phyloP scores from a whole-genome alignment of 2,888 invertebrate genomes.

The Rhodophaea formosa region DNA sequence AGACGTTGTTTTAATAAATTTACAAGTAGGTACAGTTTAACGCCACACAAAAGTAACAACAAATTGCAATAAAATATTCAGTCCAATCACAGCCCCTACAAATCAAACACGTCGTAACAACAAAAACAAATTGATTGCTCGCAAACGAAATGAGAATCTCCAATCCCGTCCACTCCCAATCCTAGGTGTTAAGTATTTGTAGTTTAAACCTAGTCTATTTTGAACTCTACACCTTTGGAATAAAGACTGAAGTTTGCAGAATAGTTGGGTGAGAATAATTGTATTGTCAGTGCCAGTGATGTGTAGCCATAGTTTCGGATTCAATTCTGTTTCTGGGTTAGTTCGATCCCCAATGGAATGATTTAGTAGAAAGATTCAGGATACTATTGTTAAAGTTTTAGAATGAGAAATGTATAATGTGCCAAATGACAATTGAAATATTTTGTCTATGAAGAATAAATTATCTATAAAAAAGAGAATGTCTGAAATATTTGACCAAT shows the following conservation, averaged over 20 bases:
- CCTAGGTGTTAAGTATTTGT: slow-evolving; percentile 9
- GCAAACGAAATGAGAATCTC: slow-evolving; percentile 7
- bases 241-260: background rate
- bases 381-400: background rate
- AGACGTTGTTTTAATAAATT: too few relatives aligned
- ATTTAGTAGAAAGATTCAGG: slow-evolving; percentile 1
- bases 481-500: too few relatives aligned
- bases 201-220: background rate
- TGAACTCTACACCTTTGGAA: background rate
- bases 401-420: background rate
- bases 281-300: slow-evolving; percentile 13
- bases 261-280: slow-evolving; percentile 8
- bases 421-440: too few relatives aligned
- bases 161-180: slow-evolving; percentile 4
- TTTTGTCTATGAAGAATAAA: too few relatives aligned
- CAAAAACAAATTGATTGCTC: slow-evolving; percentile 12
- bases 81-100: background rate
- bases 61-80: background rate
- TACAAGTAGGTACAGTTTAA: too few relatives aligned
- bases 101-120: background rate
- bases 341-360: slow-evolving; percentile 1
- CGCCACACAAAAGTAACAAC: too few relatives aligned
- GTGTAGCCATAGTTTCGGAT: slow-evolving; percentile 13
- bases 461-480: too few relatives aligned
- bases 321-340: slow-evolving; percentile 7